Percentiles rank a stretch among this genome's conserved stretches.
Evolutionary conservation across 92 coral and sea anemone species (phyloP).

Genomic region (Scolanthus callimorphus): DNA sequence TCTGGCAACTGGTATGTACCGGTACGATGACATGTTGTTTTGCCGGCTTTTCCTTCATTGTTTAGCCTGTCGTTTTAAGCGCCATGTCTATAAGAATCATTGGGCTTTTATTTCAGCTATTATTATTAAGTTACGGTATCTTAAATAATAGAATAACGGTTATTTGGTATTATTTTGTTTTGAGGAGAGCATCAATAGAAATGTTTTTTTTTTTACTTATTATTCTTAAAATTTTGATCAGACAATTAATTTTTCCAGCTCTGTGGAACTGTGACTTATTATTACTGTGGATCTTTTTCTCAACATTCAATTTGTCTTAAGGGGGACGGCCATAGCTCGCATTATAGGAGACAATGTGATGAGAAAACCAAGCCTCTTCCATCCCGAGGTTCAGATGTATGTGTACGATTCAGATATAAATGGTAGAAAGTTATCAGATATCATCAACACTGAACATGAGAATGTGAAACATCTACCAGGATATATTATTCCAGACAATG

Average conservation of each 20-base stretch:
- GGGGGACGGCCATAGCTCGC: slow-evolving; percentile 40
- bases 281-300: neutral
- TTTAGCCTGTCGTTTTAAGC: neutral
- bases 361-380: slow-evolving; percentile 26
- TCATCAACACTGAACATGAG: slow-evolving; percentile 32
- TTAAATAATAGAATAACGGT: too few species aligned
- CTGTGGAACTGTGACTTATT: neutral
- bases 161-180: too few species aligned
- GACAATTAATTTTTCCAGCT: neutral
- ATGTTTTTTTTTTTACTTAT: too few species aligned
- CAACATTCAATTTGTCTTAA: neutral
- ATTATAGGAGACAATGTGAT: slow-evolving; percentile 18
- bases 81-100: neutral
- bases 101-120: too few species aligned
- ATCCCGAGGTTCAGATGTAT: slow-evolving; percentile 28
- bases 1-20: slow-evolving; percentile 30
- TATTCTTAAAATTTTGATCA: too few species aligned
- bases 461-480: slow-evolving; percentile 39
- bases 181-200: too few species aligned
- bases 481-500: slow-evolving; percentile 27
- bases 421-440: slow-evolving; percentile 26
- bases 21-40: too few species aligned
- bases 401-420: slow-evolving; percentile 16
- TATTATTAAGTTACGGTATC: too few species aligned
- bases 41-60: too few species aligned